Conservation (phyloP, 1,140 invertebrate genomes). For the Tetraneura akinire region DNA sequence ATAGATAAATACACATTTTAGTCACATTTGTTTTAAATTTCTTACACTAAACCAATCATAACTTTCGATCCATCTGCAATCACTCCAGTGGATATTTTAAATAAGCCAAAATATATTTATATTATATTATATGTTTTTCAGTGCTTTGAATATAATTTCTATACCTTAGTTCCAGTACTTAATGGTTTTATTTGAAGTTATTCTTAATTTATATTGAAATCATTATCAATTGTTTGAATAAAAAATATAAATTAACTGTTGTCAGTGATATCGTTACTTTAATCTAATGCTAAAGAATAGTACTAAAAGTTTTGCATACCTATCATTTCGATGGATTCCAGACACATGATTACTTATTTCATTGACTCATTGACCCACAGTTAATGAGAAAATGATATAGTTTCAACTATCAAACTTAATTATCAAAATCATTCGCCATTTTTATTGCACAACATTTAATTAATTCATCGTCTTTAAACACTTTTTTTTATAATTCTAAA, state of each 20-base stretch:
- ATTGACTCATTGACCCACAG: slow-evolving; percentile 14
- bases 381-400: slow-evolving; percentile 22
- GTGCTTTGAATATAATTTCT: slow-evolving; percentile 21
- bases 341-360: slow-evolving; percentile 30
- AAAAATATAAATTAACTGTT: slow-evolving; percentile 24
- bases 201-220: slow-evolving; percentile 12
- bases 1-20: slow-evolving; percentile 20
- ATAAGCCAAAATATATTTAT: neutral
- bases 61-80: no score
- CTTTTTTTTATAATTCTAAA: no score
- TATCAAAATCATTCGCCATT: slow-evolving; percentile 20
- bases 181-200: slow-evolving; percentile 13
- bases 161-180: slow-evolving; percentile 10
- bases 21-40: neutral
- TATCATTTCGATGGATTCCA: slow-evolving; percentile 3
- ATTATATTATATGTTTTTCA: no score
- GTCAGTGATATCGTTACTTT: slow-evolving; percentile 30
- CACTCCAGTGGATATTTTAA: neutral
- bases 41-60: neutral
- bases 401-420: slow-evolving; percentile 26
- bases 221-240: slow-evolving; percentile 12
- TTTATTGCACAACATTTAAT: slow-evolving; percentile 23
- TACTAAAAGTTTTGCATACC: slow-evolving; percentile 28
- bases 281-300: slow-evolving; percentile 28
- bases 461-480: neutral